Evolutionary conservation across 2,888 invertebrate species (phyloP), one percentile per base, ranked within the genome.

Genomic region (Sinodicranocentrus sp.): DNA sequence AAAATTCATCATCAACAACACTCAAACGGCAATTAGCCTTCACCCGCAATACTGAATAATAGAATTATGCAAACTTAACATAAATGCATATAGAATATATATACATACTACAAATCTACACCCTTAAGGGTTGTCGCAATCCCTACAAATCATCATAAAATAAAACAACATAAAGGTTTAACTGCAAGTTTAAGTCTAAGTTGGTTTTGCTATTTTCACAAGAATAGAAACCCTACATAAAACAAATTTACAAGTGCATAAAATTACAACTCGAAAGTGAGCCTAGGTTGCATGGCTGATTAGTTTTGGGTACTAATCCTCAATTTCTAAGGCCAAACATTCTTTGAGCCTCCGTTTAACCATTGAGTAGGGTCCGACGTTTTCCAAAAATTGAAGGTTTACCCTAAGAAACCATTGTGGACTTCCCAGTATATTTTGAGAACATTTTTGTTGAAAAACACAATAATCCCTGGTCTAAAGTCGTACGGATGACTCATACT

Each of bases 11-110:
- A 75, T 48, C 70, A 82, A 67, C 59, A 73, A 25, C 59, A 67
- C 73, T 68, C 68, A 65, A 65, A 65, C 61, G 68, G 75, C 68
- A 72, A 80, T 80, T 80, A 80, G 73, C 80, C 80, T 80, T 80
- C 80, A 80, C 77, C 77, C 68, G 68, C 65, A 61, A 76, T 33
- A 28, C 67, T 57, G 57, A 39, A 65, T 76, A 76, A 67, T 57
- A 59, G 39, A 71, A 65, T 79, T 72, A 65, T 79, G 65, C 79
- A 61, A 73, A 44, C 39, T 6, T 21, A 13, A 10, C 48, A 57
- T 57, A 57, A 10, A 57, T 15, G 15, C n/a, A n/a, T 48, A 52
- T 25, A 57, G 1, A 23, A 25, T 57, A 23, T 57, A 25, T 54
- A 54, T 23, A 19, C 57, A 57, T 25, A 57, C 25, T 13, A 10